Base-by-base conservation (phyloP, 2,888 invertebrate genomes). In the Elysia crispata region DNA sequence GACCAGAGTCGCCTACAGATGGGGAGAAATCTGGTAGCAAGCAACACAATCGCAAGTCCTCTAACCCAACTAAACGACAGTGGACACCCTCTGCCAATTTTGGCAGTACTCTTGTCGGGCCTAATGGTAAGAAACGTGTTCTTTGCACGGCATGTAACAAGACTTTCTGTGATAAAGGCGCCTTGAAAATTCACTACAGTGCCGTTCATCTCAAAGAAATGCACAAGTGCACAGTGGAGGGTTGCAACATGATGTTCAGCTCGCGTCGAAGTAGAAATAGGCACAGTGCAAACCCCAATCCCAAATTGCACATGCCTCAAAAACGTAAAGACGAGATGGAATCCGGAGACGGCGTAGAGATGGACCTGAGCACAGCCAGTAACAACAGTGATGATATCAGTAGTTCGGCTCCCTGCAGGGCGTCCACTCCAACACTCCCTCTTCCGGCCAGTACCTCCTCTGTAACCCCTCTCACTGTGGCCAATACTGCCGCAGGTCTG, bases 81-180 rank as follows among this genome's bases (percentile, higher is more conserved):
- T 93, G 93, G 93, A 86, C 88, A 33, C 92, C 93, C 13, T 90
- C 89, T 20, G 88, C 90, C 6, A 84, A 81, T 23, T 91, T 90
- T 84, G 91, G 91, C 74, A 87, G 87, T 77, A 89, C 91, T 30
- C 86, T 91, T 80, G 88, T 91, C 33, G 91, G 91, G 72, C 90
- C 91, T 54, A 91, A 90, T 76, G 92, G 92, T 15, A 99, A 99
- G 93, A 98, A 98, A 91, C 95, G 99, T 84, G 98, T 99, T 1
- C 97, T 98, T 92, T 99, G 99, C 93, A 97, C 98, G 89, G 98
- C 98, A 64, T 99, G 99, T 92, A 93, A 98, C 83, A 99, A 99
- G 93, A 99, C 99, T 23, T 99, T 99, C 93, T 99, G 99, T 94
- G 99, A 99, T 94, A 99, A 99, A 93, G 99, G 99, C 83, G 99